Evolutionary conservation across 2,113 vertebrate species (phyloP).

Genomic region (Dermatemys mawii): DNA sequence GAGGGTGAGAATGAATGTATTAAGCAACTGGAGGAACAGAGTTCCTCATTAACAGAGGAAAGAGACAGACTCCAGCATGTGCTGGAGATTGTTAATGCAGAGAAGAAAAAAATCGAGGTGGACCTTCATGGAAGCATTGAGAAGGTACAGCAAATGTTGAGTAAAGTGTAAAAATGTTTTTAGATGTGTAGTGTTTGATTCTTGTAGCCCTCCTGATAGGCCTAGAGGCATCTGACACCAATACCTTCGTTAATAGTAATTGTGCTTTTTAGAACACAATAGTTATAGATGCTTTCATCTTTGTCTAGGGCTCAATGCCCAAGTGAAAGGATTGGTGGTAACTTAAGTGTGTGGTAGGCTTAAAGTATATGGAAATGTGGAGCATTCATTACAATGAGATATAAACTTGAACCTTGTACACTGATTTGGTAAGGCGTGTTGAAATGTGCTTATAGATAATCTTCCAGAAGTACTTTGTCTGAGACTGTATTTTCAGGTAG

Average conservation of each 20-base stretch:
- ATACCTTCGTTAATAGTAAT: neutral
- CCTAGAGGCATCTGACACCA: neutral
- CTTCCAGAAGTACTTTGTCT: neutral
- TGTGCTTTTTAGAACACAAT: neutral
- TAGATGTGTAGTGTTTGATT: neutral
- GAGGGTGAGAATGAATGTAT: neutral
- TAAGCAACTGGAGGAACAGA: slow-evolving; percentile 2
- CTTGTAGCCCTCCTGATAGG: neutral
- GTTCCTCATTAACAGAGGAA: slow-evolving; percentile 13
- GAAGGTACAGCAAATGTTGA: neutral
- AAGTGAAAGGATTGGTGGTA: too few relatives aligned
- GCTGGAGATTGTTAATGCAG: slow-evolving; percentile 31
- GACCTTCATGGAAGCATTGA: slow-evolving; percentile 52
- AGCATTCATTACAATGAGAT: neutral
- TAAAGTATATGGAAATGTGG: too few relatives aligned
- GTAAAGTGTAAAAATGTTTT: neutral
- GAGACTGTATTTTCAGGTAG: neutral
- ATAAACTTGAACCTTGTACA: neutral
- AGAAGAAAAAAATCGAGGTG: slow-evolving; percentile 64
- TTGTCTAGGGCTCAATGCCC: too few relatives aligned
- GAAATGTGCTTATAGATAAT: neutral
- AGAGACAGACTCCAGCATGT: slow-evolving; percentile 63
- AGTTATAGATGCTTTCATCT: too few relatives aligned
- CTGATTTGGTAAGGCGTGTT: neutral
- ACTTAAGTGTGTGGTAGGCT: too few relatives aligned